Conservation (phyloP, 2,888 invertebrate species). For the Panzeria rudis region DNA sequence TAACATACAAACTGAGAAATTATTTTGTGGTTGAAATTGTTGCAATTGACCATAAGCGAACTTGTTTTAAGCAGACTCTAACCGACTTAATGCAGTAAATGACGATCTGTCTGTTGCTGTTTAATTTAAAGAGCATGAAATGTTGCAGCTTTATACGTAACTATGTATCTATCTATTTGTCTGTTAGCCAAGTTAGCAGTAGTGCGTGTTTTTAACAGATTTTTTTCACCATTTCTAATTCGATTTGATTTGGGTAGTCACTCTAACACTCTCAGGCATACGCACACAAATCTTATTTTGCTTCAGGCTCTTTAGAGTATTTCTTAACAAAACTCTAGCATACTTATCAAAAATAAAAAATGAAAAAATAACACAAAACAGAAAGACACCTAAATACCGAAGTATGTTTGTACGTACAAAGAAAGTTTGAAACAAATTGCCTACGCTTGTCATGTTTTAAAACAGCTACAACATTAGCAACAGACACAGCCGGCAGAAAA, state of each 20-base stretch:
- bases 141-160: slow-evolving; percentile 24
- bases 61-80: slow-evolving; percentile 50
- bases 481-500: slow-evolving; percentile 43
- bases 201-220: slow-evolving; percentile 61
- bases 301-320: slow-evolving; percentile 1
- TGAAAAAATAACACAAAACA: not conserved
- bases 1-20: not conserved
- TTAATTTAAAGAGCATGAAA: slow-evolving; percentile 51
- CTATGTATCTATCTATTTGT: not conserved
- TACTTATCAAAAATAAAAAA: not conserved
- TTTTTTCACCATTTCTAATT: slow-evolving; percentile 71
- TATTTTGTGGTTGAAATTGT: slow-evolving; percentile 37
- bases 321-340: not conserved
- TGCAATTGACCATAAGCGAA: slow-evolving; percentile 53
- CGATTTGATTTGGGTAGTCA: slow-evolving; percentile 68
- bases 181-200: slow-evolving; percentile 34
- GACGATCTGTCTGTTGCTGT: slow-evolving; percentile 60
- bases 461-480: slow-evolving; percentile 73
- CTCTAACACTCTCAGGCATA: slow-evolving; percentile 24
- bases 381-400: slow-evolving; percentile 29
- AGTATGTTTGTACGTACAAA: slow-evolving; percentile 13
- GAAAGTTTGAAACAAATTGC: slow-evolving; percentile 76
- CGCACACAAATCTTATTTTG: slow-evolving; percentile 62
- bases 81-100: slow-evolving; percentile 37
- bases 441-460: slow-evolving; percentile 81